Evolutionary conservation across 1,140 invertebrate species (phyloP).

Genomic region (Thaumetopoea pityocampa): DNA sequence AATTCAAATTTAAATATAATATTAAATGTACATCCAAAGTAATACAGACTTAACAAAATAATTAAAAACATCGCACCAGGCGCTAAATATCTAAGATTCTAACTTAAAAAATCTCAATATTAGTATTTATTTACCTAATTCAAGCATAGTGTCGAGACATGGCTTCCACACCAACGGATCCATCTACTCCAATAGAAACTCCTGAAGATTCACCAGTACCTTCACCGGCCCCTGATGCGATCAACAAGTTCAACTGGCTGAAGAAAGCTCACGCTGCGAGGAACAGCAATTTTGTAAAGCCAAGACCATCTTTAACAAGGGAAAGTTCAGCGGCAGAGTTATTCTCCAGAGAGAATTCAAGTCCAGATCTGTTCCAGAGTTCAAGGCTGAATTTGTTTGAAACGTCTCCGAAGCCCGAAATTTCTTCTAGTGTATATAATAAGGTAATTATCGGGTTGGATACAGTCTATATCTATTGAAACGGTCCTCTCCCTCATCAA

Average conservation of each 20-base stretch:
- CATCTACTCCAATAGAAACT: conserved; percentile 32
- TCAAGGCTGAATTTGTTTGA: conserved; percentile 65
- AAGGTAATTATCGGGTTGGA: conserved; percentile 74
- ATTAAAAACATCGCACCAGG: neutral
- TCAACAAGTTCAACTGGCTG: conserved; percentile 61
- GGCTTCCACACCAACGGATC: conserved; percentile 29
- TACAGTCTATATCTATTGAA: too few relatives aligned
- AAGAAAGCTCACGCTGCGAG: conserved; percentile 48
- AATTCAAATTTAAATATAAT: neutral
- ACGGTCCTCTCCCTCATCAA: too few relatives aligned
- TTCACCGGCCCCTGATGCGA: conserved; percentile 37
- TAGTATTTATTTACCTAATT: too few relatives aligned
- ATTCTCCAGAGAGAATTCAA: conserved; percentile 59
- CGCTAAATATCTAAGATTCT: too few relatives aligned
- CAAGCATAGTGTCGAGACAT: conserved; percentile 29
- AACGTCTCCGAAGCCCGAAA: conserved; percentile 55
- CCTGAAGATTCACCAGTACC: conserved; percentile 44
- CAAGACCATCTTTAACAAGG: conserved; percentile 52
- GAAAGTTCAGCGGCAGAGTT: conserved; percentile 60
- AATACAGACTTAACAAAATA: neutral
- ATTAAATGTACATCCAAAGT: neutral
- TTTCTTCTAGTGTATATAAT: conserved; percentile 71
- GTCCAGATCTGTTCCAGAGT: conserved; percentile 61
- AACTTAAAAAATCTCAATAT: too few relatives aligned
- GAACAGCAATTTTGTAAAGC: conserved; percentile 54